A percentile compares a stretch with the other conserved stretches of the same genome.
These are phyloP conservation scores for Uropetala carovei DNA, from an alignment of 2,888 invertebrate genomes.

Conservation along the genomic window DNA sequence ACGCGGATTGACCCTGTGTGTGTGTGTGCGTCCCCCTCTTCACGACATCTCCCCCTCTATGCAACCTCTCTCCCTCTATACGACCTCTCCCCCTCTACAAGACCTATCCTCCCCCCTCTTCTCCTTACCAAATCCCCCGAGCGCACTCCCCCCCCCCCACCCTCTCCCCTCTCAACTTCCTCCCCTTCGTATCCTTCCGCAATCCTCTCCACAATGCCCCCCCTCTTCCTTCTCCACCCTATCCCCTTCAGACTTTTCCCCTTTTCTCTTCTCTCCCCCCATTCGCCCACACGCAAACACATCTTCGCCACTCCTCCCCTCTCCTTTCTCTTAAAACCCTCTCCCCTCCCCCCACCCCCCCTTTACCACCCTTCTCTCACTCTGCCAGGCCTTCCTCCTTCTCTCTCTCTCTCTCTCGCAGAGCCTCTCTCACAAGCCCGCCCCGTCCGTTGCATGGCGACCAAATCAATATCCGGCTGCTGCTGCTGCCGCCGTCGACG, in stretches of 20 bases:
- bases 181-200: neutral
- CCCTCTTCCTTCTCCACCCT: neutral
- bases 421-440: neutral
- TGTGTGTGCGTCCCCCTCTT: no score
- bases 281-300: neutral
- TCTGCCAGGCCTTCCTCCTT: neutral
- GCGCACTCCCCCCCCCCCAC: no score
- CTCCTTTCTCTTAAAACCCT: neutral
- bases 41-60: no score
- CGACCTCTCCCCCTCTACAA: no score
- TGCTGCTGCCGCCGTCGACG: neutral
- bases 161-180: neutral
- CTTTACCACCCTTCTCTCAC: neutral
- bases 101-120: no score
- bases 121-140: no score
- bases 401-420: neutral
- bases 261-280: neutral
- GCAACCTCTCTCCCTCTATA: no score
- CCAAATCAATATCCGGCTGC: slow-evolving; percentile 59
- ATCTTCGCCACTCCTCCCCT: neutral
- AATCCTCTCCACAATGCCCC: slow-evolving; percentile 18
- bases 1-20: no score
- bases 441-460: slow-evolving; percentile 1
- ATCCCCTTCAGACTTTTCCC: no score
- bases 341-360: neutral